phyloP scores from a whole-genome alignment of 2,888 invertebrate species.

The Drosophila nigricruria region DNA sequence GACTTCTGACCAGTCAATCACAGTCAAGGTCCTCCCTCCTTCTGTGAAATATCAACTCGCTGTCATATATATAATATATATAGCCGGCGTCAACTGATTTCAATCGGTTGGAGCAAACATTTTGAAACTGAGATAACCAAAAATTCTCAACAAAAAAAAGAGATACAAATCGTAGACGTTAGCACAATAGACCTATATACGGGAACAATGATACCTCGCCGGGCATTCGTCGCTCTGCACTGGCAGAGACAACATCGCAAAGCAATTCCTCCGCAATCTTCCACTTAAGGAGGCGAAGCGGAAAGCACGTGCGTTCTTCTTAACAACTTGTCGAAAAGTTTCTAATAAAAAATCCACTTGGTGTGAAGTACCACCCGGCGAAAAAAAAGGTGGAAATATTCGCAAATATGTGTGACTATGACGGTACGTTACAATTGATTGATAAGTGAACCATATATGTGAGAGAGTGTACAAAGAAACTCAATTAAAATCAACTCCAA shows the following conservation, averaged over 20 bases:
- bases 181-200: slow-evolving; percentile 23
- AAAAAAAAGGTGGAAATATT: slow-evolving; percentile 11
- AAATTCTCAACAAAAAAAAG: not conserved
- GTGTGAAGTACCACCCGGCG: slow-evolving; percentile 23
- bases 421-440: slow-evolving; percentile 42
- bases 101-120: slow-evolving; percentile 3
- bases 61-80: not conserved
- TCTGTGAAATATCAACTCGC: not conserved
- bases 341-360: slow-evolving; percentile 22
- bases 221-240: slow-evolving; percentile 34
- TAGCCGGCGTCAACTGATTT: slow-evolving; percentile 12
- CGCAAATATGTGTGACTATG: slow-evolving; percentile 47
- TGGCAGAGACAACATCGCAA: slow-evolving; percentile 35
- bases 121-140: slow-evolving; percentile 6
- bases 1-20: slow-evolving; percentile 4
- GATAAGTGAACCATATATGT: slow-evolving; percentile 23
- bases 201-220: slow-evolving; percentile 8
- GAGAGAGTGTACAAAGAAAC: slow-evolving; percentile 17
- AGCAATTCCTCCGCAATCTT: slow-evolving; percentile 9
- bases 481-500: not conserved
- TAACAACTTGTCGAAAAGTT: slow-evolving; percentile 27
- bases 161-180: not conserved
- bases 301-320: slow-evolving; percentile 37
- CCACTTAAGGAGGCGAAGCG: slow-evolving; percentile 21
- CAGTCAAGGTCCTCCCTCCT: not conserved